phyloP scores from a whole-genome alignment of 2,888 invertebrate genomes.

The Oegoconia quadripuncta region DNA sequence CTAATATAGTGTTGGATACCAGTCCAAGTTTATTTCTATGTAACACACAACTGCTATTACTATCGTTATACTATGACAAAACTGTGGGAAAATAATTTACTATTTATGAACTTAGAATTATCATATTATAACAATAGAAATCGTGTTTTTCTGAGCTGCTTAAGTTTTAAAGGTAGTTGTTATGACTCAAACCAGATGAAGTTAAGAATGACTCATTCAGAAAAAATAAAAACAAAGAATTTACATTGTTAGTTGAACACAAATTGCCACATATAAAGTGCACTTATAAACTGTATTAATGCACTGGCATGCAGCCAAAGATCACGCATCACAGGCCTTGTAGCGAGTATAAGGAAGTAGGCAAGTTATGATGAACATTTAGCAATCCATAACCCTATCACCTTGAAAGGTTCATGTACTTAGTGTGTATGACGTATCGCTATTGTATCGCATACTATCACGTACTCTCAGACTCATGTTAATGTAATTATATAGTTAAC shows the following conservation, averaged over 20 bases:
- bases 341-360: constrained; percentile 40
- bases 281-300: constrained; percentile 15
- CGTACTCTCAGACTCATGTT: constrained; percentile 34
- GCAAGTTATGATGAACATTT: constrained; percentile 26
- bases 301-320: constrained; percentile 22
- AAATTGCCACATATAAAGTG: constrained; percentile 4
- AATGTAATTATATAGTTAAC: constrained; percentile 32
- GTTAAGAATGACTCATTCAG: constrained; percentile 25
- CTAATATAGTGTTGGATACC: no score
- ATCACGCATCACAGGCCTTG: constrained; percentile 8
- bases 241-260: constrained; percentile 5
- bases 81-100: no score
- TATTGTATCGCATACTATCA: constrained; percentile 35
- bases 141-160: no score
- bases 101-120: no score
- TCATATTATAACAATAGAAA: no score
- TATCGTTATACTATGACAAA: no score
- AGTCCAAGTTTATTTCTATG: no score
- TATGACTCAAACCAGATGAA: neutral
- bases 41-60: no score
- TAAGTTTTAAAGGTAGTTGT: no score
- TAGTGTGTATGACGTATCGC: constrained; percentile 26
- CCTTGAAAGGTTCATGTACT: constrained; percentile 49
- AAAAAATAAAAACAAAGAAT: constrained; percentile 31
- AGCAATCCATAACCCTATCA: constrained; percentile 36